phyloP scores from a whole-genome alignment of 2,113 vertebrate genomes.

The Thymallus thymallus region DNA sequence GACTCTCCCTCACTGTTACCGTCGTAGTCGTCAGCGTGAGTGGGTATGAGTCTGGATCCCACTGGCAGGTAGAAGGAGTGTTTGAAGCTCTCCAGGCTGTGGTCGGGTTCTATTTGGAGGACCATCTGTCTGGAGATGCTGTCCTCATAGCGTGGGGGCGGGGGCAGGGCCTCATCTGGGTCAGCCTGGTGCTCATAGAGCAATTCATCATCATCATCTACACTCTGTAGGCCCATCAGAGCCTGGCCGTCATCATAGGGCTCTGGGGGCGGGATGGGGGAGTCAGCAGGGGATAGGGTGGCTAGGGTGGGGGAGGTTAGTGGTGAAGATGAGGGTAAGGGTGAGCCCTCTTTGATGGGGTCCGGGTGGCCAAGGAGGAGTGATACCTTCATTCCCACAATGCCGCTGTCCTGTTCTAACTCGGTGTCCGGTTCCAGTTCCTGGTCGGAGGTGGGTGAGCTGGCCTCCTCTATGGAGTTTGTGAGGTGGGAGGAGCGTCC shows the following conservation, averaged over 20 bases:
- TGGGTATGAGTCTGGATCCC: conserved; percentile 80
- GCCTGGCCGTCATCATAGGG: conserved; percentile 69
- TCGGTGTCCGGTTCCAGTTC: conserved; percentile 84
- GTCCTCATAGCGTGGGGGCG: conserved; percentile 66
- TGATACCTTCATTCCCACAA: conserved; percentile 81
- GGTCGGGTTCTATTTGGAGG: conserved; percentile 84
- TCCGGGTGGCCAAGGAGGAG: conserved; percentile 75
- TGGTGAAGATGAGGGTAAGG: conserved; percentile 51
- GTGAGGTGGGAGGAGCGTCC: conserved; percentile 93
- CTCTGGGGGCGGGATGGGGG: conserved; percentile 63
- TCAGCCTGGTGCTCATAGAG: conserved; percentile 80
- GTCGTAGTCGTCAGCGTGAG: conserved; percentile 78
- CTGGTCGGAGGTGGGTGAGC: conserved; percentile 88
- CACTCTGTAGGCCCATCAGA: conserved; percentile 61
- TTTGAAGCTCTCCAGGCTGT: conserved; percentile 86
- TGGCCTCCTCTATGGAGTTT: conserved; percentile 96
- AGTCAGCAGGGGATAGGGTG: conserved; percentile 52
- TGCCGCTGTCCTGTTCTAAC: conserved; percentile 80
- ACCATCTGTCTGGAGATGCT: conserved; percentile 71
- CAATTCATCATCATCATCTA: conserved; percentile 59
- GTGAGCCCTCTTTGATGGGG: conserved; percentile 65
- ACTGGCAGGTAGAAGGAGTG: conserved; percentile 89
- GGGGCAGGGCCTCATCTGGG: conserved; percentile 76
- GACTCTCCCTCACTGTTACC: conserved; percentile 84
- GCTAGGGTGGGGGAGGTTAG: conserved; percentile 55